Evolutionary conservation across 2,888 invertebrate species (phyloP), one percentile per base, ranked within the genome.

Genomic region (Glyphotaelius pellucidus): DNA sequence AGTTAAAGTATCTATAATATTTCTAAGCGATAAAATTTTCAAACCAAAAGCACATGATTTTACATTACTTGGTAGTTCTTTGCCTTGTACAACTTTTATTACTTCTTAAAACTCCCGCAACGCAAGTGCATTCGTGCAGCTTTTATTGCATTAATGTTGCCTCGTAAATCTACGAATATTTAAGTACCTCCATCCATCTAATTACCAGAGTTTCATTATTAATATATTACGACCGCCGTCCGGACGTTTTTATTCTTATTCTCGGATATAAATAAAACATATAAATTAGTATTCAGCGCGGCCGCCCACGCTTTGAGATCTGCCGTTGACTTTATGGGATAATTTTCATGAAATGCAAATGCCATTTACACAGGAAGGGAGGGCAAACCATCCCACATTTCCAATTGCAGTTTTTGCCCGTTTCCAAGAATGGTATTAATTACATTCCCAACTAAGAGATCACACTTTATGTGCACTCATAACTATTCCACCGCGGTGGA

Each of bases 331-430:
- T 80, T 89, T 80, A 89, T 80, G 80, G 89, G 80, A 89, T 89
- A 80, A 89, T 89, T 89, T 89, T 80, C 89, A 89, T 79, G 89
- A 89, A 89, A 89, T 89, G 89, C 89, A 89, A 89, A 89, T 89
- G 89, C 89, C 35, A 89, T 80, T 89, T 89, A 89, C 89, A 89
- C 42, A 89, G 35, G 80, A 89, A 38, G 89, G 89, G 89, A 19
- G 89, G 90, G 38, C 47, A 30, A 30, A 42, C 90, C 80, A 31
- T 31, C 38, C 42, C 42, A 47, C 47, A 90, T 32, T 47, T 81
- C 90, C 80, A 19, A 52, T 32, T 89, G 89, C 89, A 89, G 80
- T 89, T 89, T 89, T 89, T 89, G 80, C 80, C 89, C 80, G 38
- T 47, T 87, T 87, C 89, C 80, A 80, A 38, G 79, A 80, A 38